Evolutionary conservation across 2,113 vertebrate genomes (phyloP).

Genomic region (Hucho hucho): DNA sequence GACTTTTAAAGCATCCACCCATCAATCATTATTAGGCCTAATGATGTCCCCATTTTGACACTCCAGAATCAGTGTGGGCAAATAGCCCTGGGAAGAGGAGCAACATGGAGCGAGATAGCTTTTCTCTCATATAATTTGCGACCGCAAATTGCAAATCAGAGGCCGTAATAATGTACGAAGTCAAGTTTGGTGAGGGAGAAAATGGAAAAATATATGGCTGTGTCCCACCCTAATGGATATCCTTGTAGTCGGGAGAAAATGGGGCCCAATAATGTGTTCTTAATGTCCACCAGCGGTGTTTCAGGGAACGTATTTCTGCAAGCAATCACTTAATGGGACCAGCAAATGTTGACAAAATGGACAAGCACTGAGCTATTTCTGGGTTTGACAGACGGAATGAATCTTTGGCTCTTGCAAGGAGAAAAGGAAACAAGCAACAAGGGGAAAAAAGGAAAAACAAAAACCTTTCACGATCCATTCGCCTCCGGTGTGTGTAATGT

Average conservation of each 20-base stretch:
- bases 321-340: conserved; percentile 95
- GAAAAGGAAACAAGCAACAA: conserved; percentile 35
- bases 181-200: conserved; percentile 82
- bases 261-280: conserved; percentile 72
- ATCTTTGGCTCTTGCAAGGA: conserved; percentile 74
- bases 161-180: conserved; percentile 78
- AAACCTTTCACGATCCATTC: conserved; percentile 66
- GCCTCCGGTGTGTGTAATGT: conserved; percentile 76
- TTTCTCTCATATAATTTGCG: conserved; percentile 80
- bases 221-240: conserved; percentile 79
- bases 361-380: conserved; percentile 86
- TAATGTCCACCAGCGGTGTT: conserved; percentile 81
- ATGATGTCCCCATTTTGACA: conserved; percentile 78
- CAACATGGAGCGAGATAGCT: conserved; percentile 75
- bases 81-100: conserved; percentile 70
- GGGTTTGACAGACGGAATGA: conserved; percentile 81
- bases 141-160: conserved; percentile 81
- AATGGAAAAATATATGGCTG: conserved; percentile 82
- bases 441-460: conserved; percentile 63
- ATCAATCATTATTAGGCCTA: conserved; percentile 76
- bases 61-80: conserved; percentile 78
- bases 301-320: conserved; percentile 80
- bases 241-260: conserved; percentile 69
- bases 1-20: conserved; percentile 69
- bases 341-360: conserved; percentile 88